Conservation (phyloP, 64 coral and sea anemone species). For the Pocillopora verrucosa region DNA sequence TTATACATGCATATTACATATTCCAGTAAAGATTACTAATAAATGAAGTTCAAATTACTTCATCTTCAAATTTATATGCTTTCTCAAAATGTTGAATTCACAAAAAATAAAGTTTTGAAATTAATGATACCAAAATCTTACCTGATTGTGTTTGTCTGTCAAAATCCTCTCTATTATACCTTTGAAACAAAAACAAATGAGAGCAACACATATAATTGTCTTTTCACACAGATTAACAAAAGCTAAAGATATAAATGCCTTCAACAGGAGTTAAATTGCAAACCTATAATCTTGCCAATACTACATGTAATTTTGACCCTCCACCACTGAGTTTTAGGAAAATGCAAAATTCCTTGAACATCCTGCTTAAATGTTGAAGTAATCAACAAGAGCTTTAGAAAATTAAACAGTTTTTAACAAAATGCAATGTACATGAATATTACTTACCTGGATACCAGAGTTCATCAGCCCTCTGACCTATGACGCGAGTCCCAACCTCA, state of each 20-base stretch:
- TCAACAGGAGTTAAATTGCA: too few relatives aligned
- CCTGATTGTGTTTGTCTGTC: slow-evolving; percentile 56
- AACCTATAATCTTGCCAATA: too few relatives aligned
- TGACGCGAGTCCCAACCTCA: slow-evolving; percentile 78
- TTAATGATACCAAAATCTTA: background rate
- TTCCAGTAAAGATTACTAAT: too few relatives aligned
- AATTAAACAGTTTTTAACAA: background rate
- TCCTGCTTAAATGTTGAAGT: too few relatives aligned
- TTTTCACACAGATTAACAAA: too few relatives aligned
- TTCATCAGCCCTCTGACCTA: slow-evolving; percentile 80
- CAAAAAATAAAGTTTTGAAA: background rate
- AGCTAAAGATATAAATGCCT: too few relatives aligned
- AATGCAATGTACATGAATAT: background rate
- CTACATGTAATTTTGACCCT: too few relatives aligned
- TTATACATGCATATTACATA: background rate
- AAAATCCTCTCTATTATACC: slow-evolving; percentile 59
- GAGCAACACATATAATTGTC: background rate
- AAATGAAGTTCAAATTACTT: background rate
- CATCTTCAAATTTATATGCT: background rate
- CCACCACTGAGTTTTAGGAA: too few relatives aligned
- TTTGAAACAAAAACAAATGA: slow-evolving; percentile 5
- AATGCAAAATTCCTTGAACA: too few relatives aligned
- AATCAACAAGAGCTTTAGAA: too few relatives aligned
- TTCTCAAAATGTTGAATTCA: background rate
- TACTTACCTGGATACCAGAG: slow-evolving; percentile 82